These are phyloP conservation scores for Leuciscus idus DNA, from an alignment of 2,113 vertebrate species.

Conservation along the genomic window DNA sequence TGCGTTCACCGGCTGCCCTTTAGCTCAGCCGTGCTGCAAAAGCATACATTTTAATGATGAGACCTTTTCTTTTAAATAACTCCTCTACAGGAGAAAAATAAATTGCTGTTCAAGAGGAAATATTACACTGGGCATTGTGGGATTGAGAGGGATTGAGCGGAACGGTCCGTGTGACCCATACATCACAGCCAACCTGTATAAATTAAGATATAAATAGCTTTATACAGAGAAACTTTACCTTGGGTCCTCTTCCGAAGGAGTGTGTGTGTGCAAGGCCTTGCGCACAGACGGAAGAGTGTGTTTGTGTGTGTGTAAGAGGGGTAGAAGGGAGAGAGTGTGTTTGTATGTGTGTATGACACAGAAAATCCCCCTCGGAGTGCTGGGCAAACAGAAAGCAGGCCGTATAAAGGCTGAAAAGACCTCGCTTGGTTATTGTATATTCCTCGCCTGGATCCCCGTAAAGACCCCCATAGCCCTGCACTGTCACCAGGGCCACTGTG, in stretches of 20 bases:
- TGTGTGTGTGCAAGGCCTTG: conserved; percentile 50
- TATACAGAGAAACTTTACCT: conserved; percentile 71
- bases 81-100: conserved; percentile 69
- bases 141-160: conserved; percentile 87
- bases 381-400: conserved; percentile 96
- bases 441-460: conserved; percentile 92
- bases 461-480: conserved; percentile 87
- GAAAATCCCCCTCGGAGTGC: conserved; percentile 97
- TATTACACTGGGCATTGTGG: conserved; percentile 90
- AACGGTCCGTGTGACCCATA: conserved; percentile 68
- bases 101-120: conserved; percentile 94
- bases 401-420: conserved; percentile 77
- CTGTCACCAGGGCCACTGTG: conserved; percentile 84
- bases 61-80: conserved; percentile 85
- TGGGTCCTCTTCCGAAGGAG: conserved; percentile 56
- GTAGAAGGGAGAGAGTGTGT: conserved; percentile 19
- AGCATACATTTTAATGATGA: conserved; percentile 98
- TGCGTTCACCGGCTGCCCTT: conserved; percentile 65
- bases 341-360: conserved; percentile 62
- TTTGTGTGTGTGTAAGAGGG: conserved; percentile 43
- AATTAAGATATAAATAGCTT: conserved; percentile 81
- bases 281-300: conserved; percentile 18
- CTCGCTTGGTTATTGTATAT: conserved; percentile 98
- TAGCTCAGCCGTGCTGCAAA: conserved; percentile 78
- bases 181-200: conserved; percentile 73